Evolutionary conservation across 1,140 invertebrate species (phyloP), one percentile per base, ranked within the genome.

Genomic region (Chironomus striatipennis): DNA sequence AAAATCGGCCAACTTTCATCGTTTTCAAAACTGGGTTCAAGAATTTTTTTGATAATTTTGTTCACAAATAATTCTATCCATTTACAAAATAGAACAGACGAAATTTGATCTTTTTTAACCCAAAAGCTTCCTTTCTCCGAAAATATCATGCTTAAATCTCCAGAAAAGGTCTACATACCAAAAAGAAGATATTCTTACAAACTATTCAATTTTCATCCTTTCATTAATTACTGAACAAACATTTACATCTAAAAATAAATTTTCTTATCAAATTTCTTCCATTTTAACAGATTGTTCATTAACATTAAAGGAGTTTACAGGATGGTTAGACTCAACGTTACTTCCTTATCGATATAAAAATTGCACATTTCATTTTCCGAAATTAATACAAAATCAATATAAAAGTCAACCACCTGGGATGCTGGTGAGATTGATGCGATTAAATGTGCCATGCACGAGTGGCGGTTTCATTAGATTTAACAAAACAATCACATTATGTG

Each of bases 391-490:
- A 73, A 42, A 20, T 73, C 77, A 77, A 73, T 78, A 78, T 6
- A 73, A 77, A 8, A 75, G 81, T 21, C 80, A 81, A 24, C 81
- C 79, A 73, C 83, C 85, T 74, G 86, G 87, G 74, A 79, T 89
- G 24, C 83, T 89, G 18, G 78, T 89, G 20, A 85, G 87, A 76
- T 81, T 90, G 0, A 85, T 83, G 67, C 85, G 87, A 73, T 82
- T 89, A 18, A 89, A 89, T 81, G 85, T 89, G 4, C 87, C 87
- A 10, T 89, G 88, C 80, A 77, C 82, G 42, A 79, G 78, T 17
- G 87, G 82, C 17, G 84, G 87, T 24, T 87, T 83, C 77, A 77
- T 89, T 5, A 83, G 85, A 43, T 86, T 88, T 79, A 78, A 42
- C 73, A 73, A 78, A 73, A 75, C 80, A 74, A 67, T 76, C 12